Base-by-base conservation (phyloP, 2,888 invertebrate species). In the Argyresthia goedartella region DNA sequence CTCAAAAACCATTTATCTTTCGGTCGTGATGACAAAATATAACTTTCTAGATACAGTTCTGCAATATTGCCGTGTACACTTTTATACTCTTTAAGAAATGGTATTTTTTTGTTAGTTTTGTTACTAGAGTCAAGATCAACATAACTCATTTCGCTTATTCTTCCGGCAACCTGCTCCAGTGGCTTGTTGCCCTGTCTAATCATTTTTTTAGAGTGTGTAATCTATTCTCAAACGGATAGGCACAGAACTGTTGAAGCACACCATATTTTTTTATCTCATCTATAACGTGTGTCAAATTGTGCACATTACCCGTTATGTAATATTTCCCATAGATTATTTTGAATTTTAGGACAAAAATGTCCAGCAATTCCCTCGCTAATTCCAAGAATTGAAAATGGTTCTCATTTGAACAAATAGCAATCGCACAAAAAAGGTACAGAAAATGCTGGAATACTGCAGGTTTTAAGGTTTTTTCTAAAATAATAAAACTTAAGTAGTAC, bases 231-330 rank as follows among this genome's bases (percentile, higher is more conserved):
- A 53, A 53, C n/a, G 49, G 47, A 36, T 53, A 51, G 15, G 56
- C 51, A 44, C 54, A 54, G 34, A 56, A 51, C 11, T 15, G 50
- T 47, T 52, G 33, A 1, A 57, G 50, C 14, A 8, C 15, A 13
- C 57, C 56, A 46, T 54, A 55, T 48, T 49, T 49, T 48, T 39
- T 45, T 4, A 57, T 54, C 46, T 59, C 59, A 36, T 59, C 50
- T 33, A 36, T 34, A 8, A 59, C 8, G 49, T 59, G 57, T 15
- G 35, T 33, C 34, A 59, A 42, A 45, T 60, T 60, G 42, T 60
- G 60, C 16, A 60, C 52, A 34, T 59, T 59, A 52, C 57, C 55
- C 14, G 55, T 55, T 9, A 60, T 44, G 42, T 54, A 56, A n/a
- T 54, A 45, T 44, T 47, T 51, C 11, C 57, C 58, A 53, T 60